Conservation (phyloP, 2,888 invertebrate genomes). For the Taenaris catops region DNA sequence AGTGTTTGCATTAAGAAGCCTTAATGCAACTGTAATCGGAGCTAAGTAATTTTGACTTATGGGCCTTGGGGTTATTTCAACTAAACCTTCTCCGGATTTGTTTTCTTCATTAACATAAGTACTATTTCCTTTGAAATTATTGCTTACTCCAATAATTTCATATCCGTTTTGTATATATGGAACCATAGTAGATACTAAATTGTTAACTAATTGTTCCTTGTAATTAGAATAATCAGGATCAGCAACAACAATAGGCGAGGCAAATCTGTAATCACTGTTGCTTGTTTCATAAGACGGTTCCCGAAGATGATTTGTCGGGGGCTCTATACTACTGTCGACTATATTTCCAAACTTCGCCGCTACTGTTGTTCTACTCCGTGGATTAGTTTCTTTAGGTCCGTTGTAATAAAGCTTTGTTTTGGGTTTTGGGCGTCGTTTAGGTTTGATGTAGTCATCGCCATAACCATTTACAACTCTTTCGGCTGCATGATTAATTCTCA, state of each 20-base stretch:
- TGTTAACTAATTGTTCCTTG: slow-evolving; percentile 55
- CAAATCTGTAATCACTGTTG: slow-evolving; percentile 50
- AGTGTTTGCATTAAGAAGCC: slow-evolving; percentile 67
- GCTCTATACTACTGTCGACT: slow-evolving; percentile 39
- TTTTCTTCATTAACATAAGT: slow-evolving; percentile 29
- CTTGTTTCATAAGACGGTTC: slow-evolving; percentile 31
- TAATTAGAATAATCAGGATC: slow-evolving; percentile 43
- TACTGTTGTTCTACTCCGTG: slow-evolving; percentile 45
- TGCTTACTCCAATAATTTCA: slow-evolving; percentile 61
- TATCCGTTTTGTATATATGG: slow-evolving; percentile 66
- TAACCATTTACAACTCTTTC: slow-evolving; percentile 47
- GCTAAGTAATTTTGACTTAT: slow-evolving; percentile 77
- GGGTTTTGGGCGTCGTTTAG: slow-evolving; percentile 33
- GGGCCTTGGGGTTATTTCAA: slow-evolving; percentile 78
- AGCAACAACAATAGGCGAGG: slow-evolving; percentile 70
- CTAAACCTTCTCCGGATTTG: slow-evolving; percentile 32
- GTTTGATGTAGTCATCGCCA: slow-evolving; percentile 55
- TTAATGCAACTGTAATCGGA: slow-evolving; percentile 80
- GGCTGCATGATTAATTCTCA: slow-evolving; percentile 80
- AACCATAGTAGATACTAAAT: slow-evolving; percentile 63
- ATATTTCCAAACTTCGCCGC: slow-evolving; percentile 57
- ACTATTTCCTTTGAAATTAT: slow-evolving; percentile 36
- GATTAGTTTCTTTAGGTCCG: slow-evolving; percentile 26
- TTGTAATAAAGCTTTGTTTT: slow-evolving; percentile 9
- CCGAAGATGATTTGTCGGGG: slow-evolving; percentile 31